Evolutionary conservation across 2,888 invertebrate genomes (phyloP).

Genomic region (Cephonodes hylas): DNA sequence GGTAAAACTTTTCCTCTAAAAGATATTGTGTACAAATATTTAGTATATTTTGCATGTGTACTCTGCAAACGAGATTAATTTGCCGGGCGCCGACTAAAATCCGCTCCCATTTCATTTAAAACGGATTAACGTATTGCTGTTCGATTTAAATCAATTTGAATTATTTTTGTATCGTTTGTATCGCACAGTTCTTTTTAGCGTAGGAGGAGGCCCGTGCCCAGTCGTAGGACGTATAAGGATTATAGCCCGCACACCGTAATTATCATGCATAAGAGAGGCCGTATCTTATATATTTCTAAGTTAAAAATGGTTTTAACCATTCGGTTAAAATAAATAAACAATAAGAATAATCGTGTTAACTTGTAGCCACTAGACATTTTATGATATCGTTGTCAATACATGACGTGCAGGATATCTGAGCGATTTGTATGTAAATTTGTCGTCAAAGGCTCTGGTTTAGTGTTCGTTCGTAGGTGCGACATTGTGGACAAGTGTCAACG

Average conservation of each 20-base stretch:
- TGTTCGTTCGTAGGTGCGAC: neutral
- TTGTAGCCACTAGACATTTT: no score
- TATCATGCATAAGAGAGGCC: no score
- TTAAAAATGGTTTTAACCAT: no score
- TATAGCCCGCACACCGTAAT: no score
- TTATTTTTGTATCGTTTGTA: no score
- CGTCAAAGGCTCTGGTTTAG: neutral
- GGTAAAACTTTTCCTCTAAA: neutral
- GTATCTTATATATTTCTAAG: no score
- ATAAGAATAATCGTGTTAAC: neutral
- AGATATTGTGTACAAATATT: neutral
- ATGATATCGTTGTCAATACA: neutral
- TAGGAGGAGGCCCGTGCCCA: no score
- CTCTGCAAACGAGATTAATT: neutral
- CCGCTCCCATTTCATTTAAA: neutral
- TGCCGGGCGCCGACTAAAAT: neutral
- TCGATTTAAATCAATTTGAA: no score
- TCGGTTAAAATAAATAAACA: no score
- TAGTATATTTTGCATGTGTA: no score
- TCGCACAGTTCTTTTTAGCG: no score
- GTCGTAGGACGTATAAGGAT: no score
- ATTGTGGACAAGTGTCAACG: slow-evolving; percentile 6
- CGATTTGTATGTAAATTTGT: neutral
- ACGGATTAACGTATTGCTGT: neutral
- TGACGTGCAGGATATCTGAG: neutral